These are phyloP conservation scores for Drosophila silvestris DNA, from an alignment of 2,888 invertebrate species.

Conservation along the genomic window DNA sequence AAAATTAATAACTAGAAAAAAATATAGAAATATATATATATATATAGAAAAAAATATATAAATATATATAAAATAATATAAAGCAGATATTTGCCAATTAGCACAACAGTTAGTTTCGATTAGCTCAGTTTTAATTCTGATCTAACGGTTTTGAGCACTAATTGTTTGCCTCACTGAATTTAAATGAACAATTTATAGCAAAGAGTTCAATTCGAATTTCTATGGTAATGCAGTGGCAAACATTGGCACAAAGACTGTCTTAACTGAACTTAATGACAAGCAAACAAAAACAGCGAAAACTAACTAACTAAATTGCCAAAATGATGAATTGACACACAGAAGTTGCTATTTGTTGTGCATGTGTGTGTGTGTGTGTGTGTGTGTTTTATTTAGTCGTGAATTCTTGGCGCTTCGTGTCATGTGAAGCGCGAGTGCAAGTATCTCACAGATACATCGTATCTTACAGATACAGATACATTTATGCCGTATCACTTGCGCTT, in stretches of 20 bases:
- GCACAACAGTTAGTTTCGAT: neutral
- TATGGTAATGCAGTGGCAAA: constrained; percentile 55
- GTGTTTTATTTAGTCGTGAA: constrained; percentile 8
- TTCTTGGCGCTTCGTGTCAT: constrained; percentile 15
- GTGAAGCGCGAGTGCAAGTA: constrained; percentile 30
- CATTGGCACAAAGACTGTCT: neutral
- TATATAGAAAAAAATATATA: no score
- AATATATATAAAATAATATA: no score
- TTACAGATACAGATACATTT: constrained; percentile 24
- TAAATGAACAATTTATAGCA: neutral
- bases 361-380: neutral
- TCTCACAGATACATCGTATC: constrained; percentile 21
- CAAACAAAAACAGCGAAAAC: constrained; percentile 10
- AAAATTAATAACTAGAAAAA: no score
- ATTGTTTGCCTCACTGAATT: neutral
- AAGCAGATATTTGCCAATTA: neutral
- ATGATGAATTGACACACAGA: constrained; percentile 14
- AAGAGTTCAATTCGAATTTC: constrained; percentile 32
- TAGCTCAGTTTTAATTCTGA: neutral
- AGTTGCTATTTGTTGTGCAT: neutral
- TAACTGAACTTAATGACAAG: constrained; percentile 31
- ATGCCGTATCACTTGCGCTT: constrained; percentile 19
- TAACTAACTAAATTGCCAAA: constrained; percentile 14
- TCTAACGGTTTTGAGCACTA: neutral
- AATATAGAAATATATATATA: neutral